Evolutionary conservation across 2,797 vertebrate genomes (phyloP), one percentile per base, ranked within the genome.

Genomic region (Passerculus sandwichensis): DNA sequence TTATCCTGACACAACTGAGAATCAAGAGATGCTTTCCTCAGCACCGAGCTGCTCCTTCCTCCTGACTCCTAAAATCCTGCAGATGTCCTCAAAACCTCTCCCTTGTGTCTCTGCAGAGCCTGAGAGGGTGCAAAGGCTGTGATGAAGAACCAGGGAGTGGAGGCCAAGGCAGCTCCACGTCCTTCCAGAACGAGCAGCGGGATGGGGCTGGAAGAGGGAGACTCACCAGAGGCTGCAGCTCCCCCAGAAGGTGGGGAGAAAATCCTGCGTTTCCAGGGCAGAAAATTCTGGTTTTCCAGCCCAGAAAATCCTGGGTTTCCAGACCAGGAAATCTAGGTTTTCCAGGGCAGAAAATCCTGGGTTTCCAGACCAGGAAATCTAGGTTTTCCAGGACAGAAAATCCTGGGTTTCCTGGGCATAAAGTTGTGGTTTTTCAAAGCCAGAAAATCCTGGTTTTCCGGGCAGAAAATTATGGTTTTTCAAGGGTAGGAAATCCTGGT

Each of bases 81-180:
- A 34, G 2, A 2, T 20, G 16, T n/a, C 40, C 25, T 27, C 18
- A 22, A 32, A 38, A 25, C 26, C 7, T 9, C 13, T 56, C 30
- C 54, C 40, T 86, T 82, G 20, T 91, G 48, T 95, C 48, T 45
- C 75, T 36, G 27, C 50, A 98, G 97, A 19, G 57, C 9, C 74
- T 72, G 73, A 86, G 69, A 30, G 16, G 71, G 71, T 59, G 29
- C 36, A 47, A 5, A 18, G 50, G 38, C 54, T 57, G n/a, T 48
- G 26, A 98, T 98, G 98, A 98, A 98, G 97, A 98, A 98, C 94
- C 98, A 98, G 88, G 98, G 97, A 13, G 97, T 96, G 75, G 98
- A 98, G 89, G 88, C 91, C 73, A 97, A 96, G 38, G 91, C 92
- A 44, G 70, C 94, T 62, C 96, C 96, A 18, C 96, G 51, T 21